These are phyloP conservation scores for Eueremaeus valkanovi DNA, from an alignment of 2,888 invertebrate genomes.

Conservation along the genomic window DNA sequence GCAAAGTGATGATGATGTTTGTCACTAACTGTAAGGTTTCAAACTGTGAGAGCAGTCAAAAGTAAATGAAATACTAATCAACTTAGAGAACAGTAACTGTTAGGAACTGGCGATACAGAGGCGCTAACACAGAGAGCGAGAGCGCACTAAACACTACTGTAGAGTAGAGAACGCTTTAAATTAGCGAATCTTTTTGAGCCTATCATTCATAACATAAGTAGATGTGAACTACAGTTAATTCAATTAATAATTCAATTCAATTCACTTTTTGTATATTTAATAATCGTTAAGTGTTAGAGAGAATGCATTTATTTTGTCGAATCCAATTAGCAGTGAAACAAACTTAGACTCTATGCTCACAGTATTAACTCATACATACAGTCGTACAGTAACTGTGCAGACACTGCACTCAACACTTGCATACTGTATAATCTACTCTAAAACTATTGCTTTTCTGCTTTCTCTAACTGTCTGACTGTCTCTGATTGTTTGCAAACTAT, in stretches of 20 bases:
- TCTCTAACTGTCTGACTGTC: not conserved
- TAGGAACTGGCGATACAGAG: not conserved
- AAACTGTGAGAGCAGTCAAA: conserved; percentile 21
- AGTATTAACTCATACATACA: too few relatives aligned
- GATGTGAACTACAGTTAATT: not conserved
- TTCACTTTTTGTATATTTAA: conserved; percentile 31
- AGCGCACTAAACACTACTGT: not conserved
- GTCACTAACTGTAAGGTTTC: conserved; percentile 9
- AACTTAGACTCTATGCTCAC: too few relatives aligned
- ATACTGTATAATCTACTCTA: not conserved
- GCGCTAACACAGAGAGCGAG: not conserved
- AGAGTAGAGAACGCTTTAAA: conserved; percentile 18
- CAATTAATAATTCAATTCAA: conserved; percentile 28
- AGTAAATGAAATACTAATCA: conserved; percentile 36
- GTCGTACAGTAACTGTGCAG: too few relatives aligned
- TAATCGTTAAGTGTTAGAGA: conserved; percentile 33
- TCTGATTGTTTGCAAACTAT: not conserved
- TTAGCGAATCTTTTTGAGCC: not conserved
- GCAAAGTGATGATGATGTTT: conserved; percentile 24
- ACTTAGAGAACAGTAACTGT: conserved; percentile 14
- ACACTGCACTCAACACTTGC: not conserved
- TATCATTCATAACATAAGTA: conserved; percentile 2
- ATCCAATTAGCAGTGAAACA: not conserved
- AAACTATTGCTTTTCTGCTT: too few relatives aligned
- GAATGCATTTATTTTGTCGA: conserved; percentile 24